Evolutionary conservation across 2,797 vertebrate genomes (phyloP).

Genomic region (Nothura maculosa): DNA sequence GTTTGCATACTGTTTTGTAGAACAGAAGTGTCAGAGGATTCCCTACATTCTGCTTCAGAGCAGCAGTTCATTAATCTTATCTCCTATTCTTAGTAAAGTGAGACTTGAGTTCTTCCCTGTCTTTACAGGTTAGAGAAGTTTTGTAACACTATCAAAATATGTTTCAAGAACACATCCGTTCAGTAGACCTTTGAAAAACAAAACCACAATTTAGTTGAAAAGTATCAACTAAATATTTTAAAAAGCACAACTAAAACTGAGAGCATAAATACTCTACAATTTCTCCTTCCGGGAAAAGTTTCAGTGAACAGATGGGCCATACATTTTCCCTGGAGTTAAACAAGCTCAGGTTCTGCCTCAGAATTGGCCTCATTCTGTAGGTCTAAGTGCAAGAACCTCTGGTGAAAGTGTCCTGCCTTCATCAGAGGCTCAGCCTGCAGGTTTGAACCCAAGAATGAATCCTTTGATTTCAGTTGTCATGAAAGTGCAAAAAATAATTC

Average conservation of each 20-base stretch:
- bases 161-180: not conserved
- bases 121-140: not conserved
- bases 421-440: slow-evolving; percentile 68
- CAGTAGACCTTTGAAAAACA: not conserved
- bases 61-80: not conserved
- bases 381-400: slow-evolving; percentile 61
- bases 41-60: not conserved
- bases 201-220: not conserved
- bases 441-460: slow-evolving; percentile 27
- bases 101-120: not conserved
- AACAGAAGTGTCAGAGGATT: not conserved
- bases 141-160: not conserved
- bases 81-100: not conserved
- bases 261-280: slow-evolving; percentile 59
- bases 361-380: not conserved
- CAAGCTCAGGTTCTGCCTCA: slow-evolving; percentile 73
- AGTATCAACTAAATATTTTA: slow-evolving; percentile 40
- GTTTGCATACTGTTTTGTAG: not conserved
- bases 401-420: slow-evolving; percentile 50
- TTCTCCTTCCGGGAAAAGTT: slow-evolving; percentile 52
- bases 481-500: not conserved
- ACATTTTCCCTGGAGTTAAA: slow-evolving; percentile 67
- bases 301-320: slow-evolving; percentile 76
- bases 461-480: not conserved
- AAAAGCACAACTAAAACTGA: slow-evolving; percentile 46